Percentiles rank a stretch among this genome's conserved stretches.
phyloP scores from a whole-genome alignment of 1,140 invertebrate species.

The Papilio glaucus region DNA sequence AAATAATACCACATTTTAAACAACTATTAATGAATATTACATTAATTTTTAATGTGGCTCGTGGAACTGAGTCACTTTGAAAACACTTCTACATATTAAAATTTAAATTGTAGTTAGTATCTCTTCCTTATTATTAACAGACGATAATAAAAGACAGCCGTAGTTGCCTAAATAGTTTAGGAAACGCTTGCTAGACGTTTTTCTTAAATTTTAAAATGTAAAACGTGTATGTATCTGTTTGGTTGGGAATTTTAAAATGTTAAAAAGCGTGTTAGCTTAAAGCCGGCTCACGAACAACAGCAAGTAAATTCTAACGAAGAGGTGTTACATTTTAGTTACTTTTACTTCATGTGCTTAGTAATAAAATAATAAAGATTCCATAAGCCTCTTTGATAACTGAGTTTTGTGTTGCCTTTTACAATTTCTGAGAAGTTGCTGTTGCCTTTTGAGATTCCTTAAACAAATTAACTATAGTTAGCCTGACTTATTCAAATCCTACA shows the following conservation, averaged over 20 bases:
- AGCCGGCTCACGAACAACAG: background rate
- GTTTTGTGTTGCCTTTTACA: background rate
- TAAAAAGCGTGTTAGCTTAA: background rate
- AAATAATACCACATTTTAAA: too few species aligned
- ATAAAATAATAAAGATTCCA: conserved; percentile 30
- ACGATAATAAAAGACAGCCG: too few species aligned
- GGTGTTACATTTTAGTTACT: background rate
- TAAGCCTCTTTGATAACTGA: background rate
- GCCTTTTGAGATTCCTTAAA: conserved; percentile 12
- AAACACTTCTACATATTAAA: too few species aligned
- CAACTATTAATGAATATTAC: too few species aligned
- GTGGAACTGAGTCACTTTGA: too few species aligned
- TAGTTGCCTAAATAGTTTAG: too few species aligned
- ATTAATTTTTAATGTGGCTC: too few species aligned
- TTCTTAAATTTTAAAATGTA: too few species aligned
- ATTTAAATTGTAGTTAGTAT: too few species aligned
- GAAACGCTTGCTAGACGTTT: too few species aligned
- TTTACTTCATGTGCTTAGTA: background rate
- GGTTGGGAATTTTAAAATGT: background rate
- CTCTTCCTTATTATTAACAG: too few species aligned
- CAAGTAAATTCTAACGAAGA: background rate
- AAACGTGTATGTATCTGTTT: too few species aligned
- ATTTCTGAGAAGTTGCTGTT: conserved; percentile 12
- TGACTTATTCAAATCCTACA: conserved; percentile 3
- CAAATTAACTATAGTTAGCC: conserved; percentile 2